phyloP scores from a whole-genome alignment of 92 coral and sea anemone genomes.

The Hydrozoanthus gracilis region DNA sequence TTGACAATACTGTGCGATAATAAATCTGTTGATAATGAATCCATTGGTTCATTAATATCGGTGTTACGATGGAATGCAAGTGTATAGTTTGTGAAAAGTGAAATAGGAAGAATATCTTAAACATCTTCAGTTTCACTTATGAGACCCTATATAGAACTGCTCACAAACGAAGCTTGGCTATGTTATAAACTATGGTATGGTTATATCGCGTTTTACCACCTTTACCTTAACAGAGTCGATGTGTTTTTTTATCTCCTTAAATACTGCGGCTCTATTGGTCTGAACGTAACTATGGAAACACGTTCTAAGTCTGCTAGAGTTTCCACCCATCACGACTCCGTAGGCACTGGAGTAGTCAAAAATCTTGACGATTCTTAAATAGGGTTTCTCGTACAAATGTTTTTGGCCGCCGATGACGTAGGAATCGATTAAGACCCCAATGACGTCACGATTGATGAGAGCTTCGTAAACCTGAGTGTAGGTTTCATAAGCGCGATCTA shows the following conservation, averaged over 20 bases:
- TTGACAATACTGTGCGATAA: too few species aligned
- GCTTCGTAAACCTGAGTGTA: slow-evolving; percentile 60
- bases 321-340: slow-evolving; percentile 70
- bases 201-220: neutral
- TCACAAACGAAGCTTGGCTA: neutral
- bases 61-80: too few species aligned
- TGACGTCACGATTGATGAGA: slow-evolving; percentile 45
- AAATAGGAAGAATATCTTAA: too few species aligned
- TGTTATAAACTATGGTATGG: neutral
- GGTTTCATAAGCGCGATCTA: slow-evolving; percentile 51
- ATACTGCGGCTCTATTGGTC: slow-evolving; percentile 51
- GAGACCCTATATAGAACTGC: neutral
- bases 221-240: slow-evolving; percentile 48
- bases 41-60: too few species aligned
- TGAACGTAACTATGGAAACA: slow-evolving; percentile 60
- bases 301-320: slow-evolving; percentile 52
- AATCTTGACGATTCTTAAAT: slow-evolving; percentile 48
- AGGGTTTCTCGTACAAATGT: slow-evolving; percentile 57
- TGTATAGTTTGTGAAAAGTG: too few species aligned
- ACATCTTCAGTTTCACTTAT: neutral
- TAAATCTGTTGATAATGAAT: too few species aligned
- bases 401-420: slow-evolving; percentile 66
- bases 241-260: slow-evolving; percentile 38
- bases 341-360: slow-evolving; percentile 64
- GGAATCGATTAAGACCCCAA: slow-evolving; percentile 66